Percentiles rank a stretch among this genome's conserved stretches.
phyloP scores from a whole-genome alignment of 2,888 invertebrate genomes.

The Tenthredo amoena region DNA sequence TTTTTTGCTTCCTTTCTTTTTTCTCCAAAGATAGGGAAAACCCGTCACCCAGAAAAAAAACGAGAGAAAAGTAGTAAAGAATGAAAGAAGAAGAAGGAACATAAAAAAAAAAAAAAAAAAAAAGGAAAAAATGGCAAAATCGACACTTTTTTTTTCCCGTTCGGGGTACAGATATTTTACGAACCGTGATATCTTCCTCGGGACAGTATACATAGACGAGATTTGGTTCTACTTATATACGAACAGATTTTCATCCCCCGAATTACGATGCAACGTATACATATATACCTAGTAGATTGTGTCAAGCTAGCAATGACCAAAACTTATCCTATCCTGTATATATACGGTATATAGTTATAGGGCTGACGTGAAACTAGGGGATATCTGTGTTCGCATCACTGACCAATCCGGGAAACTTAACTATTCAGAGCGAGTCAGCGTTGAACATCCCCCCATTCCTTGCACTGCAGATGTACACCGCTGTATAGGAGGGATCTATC shows the following conservation, averaged over 20 bases:
- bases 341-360: not conserved
- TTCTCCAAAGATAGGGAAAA: not conserved
- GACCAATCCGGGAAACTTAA: conserved; percentile 39
- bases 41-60: not conserved
- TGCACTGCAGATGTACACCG: conserved; percentile 17
- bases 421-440: conserved; percentile 47
- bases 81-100: too few species aligned
- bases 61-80: too few species aligned
- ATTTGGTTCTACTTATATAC: conserved; percentile 52
- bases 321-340: not conserved
- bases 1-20: not conserved
- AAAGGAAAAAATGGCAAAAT: not conserved
- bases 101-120: not conserved
- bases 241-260: conserved; percentile 67
- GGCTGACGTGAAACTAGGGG: not conserved
- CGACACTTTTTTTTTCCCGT: not conserved
- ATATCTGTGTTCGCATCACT: conserved; percentile 44
- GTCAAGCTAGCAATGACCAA: conserved; percentile 18
- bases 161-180: conserved; percentile 46
- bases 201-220: not conserved
- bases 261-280: conserved; percentile 58
- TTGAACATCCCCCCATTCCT: conserved; percentile 43
- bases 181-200: conserved; percentile 49
- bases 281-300: conserved; percentile 49
- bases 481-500: not conserved